A percentile compares a stretch with the other conserved stretches of the same genome.
These are phyloP conservation scores for Pyrocephalus nanus DNA, from an alignment of 2,797 vertebrate genomes.

Conservation along the genomic window DNA sequence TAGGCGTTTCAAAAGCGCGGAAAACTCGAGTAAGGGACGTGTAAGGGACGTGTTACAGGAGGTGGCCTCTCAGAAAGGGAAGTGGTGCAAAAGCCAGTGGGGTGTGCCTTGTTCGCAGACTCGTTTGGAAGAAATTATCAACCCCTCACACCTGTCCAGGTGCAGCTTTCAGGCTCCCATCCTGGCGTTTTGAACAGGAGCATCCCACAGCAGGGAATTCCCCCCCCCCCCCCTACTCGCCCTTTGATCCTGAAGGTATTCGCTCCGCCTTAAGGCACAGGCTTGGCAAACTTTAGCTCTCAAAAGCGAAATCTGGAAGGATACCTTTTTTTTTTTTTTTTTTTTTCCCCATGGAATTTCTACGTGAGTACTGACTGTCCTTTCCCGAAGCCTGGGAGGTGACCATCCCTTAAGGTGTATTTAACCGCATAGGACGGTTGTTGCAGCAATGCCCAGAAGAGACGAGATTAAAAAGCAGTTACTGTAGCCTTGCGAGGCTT, in stretches of 20 bases:
- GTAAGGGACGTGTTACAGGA: neutral
- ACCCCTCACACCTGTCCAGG: neutral
- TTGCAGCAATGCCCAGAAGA: neutral
- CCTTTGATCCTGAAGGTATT: neutral
- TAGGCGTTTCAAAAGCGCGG: neutral
- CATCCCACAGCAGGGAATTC: too few species aligned
- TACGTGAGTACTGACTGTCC: accelerated
- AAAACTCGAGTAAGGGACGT: too few species aligned
- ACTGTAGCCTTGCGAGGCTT: neutral
- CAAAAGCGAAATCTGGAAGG: neutral
- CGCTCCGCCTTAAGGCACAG: neutral
- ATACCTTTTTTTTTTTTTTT: accelerated
- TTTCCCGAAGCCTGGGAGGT: neutral
- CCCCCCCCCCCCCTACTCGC: too few species aligned
- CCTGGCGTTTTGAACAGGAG: neutral
- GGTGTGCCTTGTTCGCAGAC: neutral
- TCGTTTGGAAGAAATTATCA: neutral
- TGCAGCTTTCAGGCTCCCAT: neutral
- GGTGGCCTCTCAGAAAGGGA: neutral
- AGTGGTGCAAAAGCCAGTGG: neutral
- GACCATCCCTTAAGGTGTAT: neutral
- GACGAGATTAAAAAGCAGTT: neutral
- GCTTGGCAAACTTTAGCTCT: neutral
- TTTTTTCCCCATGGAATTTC: neutral
- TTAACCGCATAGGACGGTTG: neutral